phyloP scores from a whole-genome alignment of 2,797 vertebrate species.

The Acestrorhynchus altus region DNA sequence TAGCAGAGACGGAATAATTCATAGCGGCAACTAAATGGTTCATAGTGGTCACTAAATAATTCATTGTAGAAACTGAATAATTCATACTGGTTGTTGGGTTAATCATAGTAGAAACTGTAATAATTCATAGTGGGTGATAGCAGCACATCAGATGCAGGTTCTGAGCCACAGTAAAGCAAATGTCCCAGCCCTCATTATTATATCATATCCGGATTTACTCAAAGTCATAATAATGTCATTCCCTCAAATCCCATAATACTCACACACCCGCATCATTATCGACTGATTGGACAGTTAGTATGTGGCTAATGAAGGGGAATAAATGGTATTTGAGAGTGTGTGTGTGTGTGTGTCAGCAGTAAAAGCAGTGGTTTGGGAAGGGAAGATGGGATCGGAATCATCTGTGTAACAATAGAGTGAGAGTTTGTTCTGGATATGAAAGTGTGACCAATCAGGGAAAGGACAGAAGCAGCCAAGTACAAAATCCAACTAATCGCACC shows the following conservation, averaged over 20 bases:
- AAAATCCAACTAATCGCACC: slow-evolving; percentile 68
- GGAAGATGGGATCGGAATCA: slow-evolving; percentile 38
- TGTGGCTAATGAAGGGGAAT: slow-evolving; percentile 66
- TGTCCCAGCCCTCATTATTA: slow-evolving; percentile 23
- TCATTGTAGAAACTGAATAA: too few relatives aligned
- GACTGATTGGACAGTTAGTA: slow-evolving; percentile 56
- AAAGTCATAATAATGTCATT: slow-evolving; percentile 53
- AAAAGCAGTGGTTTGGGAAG: slow-evolving; percentile 57
- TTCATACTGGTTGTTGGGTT: too few relatives aligned
- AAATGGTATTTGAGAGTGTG: slow-evolving; percentile 57
- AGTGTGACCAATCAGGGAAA: slow-evolving; percentile 36
- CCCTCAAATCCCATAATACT: slow-evolving; percentile 30
- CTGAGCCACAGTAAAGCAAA: not conserved
- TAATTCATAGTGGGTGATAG: too few relatives aligned
- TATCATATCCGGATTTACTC: slow-evolving; percentile 27
- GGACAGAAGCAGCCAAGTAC: slow-evolving; percentile 71
- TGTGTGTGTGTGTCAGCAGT: slow-evolving; percentile 44
- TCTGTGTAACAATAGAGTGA: not conserved
- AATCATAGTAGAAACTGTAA: too few relatives aligned
- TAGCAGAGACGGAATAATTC: too few relatives aligned
- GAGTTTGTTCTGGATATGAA: slow-evolving; percentile 42
- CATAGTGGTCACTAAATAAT: too few relatives aligned
- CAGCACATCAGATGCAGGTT: too few relatives aligned
- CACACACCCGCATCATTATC: slow-evolving; percentile 32
- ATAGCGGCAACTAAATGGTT: too few relatives aligned